phyloP scores from a whole-genome alignment of 1,140 invertebrate species.

The Stegodyphus dumicola region DNA sequence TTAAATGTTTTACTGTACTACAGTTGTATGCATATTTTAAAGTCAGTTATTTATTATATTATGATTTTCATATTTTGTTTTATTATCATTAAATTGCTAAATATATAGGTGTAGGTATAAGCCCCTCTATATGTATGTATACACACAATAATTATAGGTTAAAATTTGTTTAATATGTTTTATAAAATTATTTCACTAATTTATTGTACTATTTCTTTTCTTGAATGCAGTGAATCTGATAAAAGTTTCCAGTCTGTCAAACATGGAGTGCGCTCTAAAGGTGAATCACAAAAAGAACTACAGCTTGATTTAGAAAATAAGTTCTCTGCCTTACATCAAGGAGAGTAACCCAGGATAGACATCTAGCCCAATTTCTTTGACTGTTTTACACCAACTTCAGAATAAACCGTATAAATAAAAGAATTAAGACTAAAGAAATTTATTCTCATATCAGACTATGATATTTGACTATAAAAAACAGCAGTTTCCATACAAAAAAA shows the following conservation, averaged over 20 bases:
- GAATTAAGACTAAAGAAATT: neutral
- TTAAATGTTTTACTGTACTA: too few species aligned
- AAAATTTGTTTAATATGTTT: too few species aligned
- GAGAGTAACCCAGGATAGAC: constrained; percentile 23
- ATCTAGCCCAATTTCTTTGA: constrained; percentile 5
- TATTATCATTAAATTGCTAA: too few species aligned
- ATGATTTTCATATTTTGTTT: too few species aligned
- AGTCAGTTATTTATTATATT: too few species aligned
- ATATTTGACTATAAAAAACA: neutral
- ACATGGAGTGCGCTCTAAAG: constrained; percentile 69
- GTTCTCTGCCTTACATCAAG: constrained; percentile 68
- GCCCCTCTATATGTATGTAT: too few species aligned
- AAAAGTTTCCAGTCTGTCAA: constrained; percentile 71
- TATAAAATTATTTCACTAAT: neutral
- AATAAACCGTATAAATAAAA: neutral
- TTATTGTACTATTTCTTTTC: neutral
- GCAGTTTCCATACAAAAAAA: too few species aligned
- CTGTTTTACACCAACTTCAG: neutral
- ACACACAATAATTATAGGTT: too few species aligned
- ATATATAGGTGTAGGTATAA: too few species aligned
- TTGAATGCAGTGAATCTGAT: constrained; percentile 45
- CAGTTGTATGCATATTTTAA: too few species aligned
- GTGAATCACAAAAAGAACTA: constrained; percentile 66
- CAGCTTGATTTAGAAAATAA: constrained; percentile 74
- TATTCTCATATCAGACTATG: constrained; percentile 1